Evolutionary conservation across 2,888 invertebrate species (phyloP), one percentile per base, ranked within the genome.

Genomic region (Drosophila maculinotata): DNA sequence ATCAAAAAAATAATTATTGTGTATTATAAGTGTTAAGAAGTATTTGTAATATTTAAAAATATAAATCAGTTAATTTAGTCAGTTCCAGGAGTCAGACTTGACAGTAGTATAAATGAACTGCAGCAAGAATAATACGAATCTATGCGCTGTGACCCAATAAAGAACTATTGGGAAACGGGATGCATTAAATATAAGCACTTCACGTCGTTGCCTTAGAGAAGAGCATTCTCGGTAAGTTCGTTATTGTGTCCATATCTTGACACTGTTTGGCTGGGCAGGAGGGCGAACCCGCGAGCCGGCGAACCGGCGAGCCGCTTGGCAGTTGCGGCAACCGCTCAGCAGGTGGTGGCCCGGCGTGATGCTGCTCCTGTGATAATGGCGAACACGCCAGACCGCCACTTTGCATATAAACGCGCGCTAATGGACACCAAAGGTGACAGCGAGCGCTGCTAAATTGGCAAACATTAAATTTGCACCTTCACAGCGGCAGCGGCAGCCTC

Each of bases 341-440:
- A 84, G 83, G 83, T 84, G 83, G 87, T 72, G 79, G 52, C 68
- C 68, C 69, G 67, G 75, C 85, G 79, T 81, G 88, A 88, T 88
- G 79, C 73, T 82, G 74, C 76, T 85, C 71, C 80, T 73, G 82
- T 76, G 87, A 86, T 86, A 88, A 87, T 88, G 88, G 67, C 53
- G 53, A 73, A 58, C 77, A 75, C 63, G 82, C 63, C 73, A 71
- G 57, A 72, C 68, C 76, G 71, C 78, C 85, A 85, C 87, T 87
- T 88, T 87, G 89, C 86, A 87, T 87, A 88, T 80, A 88, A 88
- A 88, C 80, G 89, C 85, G 80, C 83, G 70, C 89, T 88, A 89
- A 87, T 86, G 86, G 87, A 87, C 87, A 87, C 86, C 88, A 81
- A 87, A 88, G 87, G 87, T 87, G 87, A 88, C 89, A 87, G 89